Evolutionary conservation across 2,888 invertebrate species (phyloP), one percentile per base, ranked within the genome.

Genomic region (Prosopocoilus inquinatus): DNA sequence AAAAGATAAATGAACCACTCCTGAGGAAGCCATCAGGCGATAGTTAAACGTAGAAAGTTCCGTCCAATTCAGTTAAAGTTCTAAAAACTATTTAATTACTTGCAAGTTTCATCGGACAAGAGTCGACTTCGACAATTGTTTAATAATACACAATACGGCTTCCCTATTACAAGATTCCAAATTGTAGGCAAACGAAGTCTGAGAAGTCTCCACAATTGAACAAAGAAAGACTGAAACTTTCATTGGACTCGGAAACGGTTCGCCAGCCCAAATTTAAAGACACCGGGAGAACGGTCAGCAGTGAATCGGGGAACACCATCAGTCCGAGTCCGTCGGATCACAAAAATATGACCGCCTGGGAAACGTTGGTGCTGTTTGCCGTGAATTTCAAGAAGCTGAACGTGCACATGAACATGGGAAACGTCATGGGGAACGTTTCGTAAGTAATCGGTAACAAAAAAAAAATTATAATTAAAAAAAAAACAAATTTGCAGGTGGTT

Each of bases 391-490:
- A 96, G 44, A 89, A 92, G 68, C 83, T 99, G 50, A 96, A 97
- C 76, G 94, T 99, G 8, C 94, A 95, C 73, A 97, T 98, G 90
- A 98, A 98, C 77, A 99, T 99, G 96, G 96, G 97, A 39, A 98
- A 98, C 73, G 96, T 98, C 0, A 98, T 99, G 96, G 98, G 99
- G 9, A 96, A 96, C 73, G 96, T 97, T 55, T 86, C 86, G 86
- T 91, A 76, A 80, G 82, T 79, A 20, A 45, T 3, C 32, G 4
- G 20, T 8, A 12, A 8, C 13, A 3, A 38, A 9, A 12, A 12
- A 2, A 38, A 38, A 38, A 38, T 38, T 38, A 8, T 35, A 9
- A 9, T 35, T 35, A 9, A 35, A 35, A 9, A 38, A 38, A 38
- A 38, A 38, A 5, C 7, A 1, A 9, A 20, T 39, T 9, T 38